A percentile compares a stretch with the other conserved stretches of the same genome.
Conservation (phyloP, 2,888 invertebrate genomes). For the Pollenia labialis region DNA sequence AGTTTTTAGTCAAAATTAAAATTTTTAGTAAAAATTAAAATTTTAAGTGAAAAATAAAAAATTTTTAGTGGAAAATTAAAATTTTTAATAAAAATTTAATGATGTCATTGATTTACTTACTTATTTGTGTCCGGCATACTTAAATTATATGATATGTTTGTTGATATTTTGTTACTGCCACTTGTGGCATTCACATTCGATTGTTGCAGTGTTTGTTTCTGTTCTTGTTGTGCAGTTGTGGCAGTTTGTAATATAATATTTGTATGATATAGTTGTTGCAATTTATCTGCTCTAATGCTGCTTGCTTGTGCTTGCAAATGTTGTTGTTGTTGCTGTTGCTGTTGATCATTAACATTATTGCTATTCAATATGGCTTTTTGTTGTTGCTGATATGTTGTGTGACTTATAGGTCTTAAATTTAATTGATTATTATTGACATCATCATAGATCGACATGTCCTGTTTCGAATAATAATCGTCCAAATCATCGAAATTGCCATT, state of each 20-base stretch:
- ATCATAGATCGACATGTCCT: conserved; percentile 83
- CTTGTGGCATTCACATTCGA: conserved; percentile 41
- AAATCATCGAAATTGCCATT: conserved; percentile 74
- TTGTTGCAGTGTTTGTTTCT: conserved; percentile 51
- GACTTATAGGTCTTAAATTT: conserved; percentile 81
- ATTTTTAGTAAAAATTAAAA: no score
- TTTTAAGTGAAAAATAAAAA: no score
- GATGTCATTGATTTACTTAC: conserved; percentile 52
- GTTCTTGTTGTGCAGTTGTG: conserved; percentile 53
- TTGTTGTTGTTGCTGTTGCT: conserved; percentile 68
- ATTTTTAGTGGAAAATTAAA: no score
- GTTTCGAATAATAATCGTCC: conserved; percentile 81
- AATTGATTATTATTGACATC: conserved; percentile 84
- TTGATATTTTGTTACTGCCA: conserved; percentile 65
- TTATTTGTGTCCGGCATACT: conserved; percentile 61
- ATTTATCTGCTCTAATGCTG: conserved; percentile 37
- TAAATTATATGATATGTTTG: conserved; percentile 70
- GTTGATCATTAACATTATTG: conserved; percentile 57
- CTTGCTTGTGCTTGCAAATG: conserved; percentile 32
- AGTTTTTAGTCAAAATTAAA: no score
- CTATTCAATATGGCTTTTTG: conserved; percentile 55
- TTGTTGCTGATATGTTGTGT: conserved; percentile 80
- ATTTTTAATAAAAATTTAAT: no score
- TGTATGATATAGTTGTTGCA: conserved; percentile 43
- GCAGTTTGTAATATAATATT: conserved; percentile 65